These are phyloP conservation scores for Eumaeus atala DNA, from an alignment of 1,140 invertebrate species.

Conservation along the genomic window DNA sequence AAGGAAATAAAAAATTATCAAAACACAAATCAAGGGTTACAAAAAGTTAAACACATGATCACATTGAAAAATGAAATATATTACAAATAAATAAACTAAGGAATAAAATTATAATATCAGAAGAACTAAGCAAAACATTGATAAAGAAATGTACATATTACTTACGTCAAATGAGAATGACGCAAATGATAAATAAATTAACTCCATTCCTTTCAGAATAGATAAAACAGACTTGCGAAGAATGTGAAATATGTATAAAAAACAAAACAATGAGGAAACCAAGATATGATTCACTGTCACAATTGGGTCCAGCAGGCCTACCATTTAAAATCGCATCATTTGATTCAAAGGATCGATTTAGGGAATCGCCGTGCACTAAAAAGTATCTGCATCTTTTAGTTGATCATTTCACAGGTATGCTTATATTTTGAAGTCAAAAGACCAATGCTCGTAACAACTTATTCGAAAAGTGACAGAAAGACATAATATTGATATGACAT, in stretches of 20 bases:
- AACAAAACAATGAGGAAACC: slow-evolving; percentile 4
- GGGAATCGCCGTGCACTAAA: not conserved
- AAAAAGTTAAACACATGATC: not conserved
- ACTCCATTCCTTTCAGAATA: not conserved
- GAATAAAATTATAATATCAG: slow-evolving; percentile 10
- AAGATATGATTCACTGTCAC: slow-evolving; percentile 1
- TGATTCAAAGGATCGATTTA: not conserved
- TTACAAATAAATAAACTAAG: slow-evolving; percentile 1
- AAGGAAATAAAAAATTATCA: slow-evolving; percentile 10
- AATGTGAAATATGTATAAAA: slow-evolving; percentile 4
- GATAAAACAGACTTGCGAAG: slow-evolving; percentile 6
- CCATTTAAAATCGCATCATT: not conserved
- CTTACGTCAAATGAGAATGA: too few species aligned
- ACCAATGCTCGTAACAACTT: not conserved
- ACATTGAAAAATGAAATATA: slow-evolving; percentile 6
- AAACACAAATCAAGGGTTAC: slow-evolving; percentile 6
- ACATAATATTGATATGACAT: not conserved
- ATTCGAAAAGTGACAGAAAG: slow-evolving; percentile 2
- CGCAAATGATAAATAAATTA: slow-evolving; percentile 12
- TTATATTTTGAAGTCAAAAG: too few species aligned
- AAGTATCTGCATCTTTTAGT: not conserved
- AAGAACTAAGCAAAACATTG: not conserved
- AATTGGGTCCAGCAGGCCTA: not conserved
- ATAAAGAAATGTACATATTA: too few species aligned
- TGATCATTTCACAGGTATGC: too few species aligned